phyloP scores from a whole-genome alignment of 2,797 vertebrate genomes.

The Hoplostethus mediterraneus region DNA sequence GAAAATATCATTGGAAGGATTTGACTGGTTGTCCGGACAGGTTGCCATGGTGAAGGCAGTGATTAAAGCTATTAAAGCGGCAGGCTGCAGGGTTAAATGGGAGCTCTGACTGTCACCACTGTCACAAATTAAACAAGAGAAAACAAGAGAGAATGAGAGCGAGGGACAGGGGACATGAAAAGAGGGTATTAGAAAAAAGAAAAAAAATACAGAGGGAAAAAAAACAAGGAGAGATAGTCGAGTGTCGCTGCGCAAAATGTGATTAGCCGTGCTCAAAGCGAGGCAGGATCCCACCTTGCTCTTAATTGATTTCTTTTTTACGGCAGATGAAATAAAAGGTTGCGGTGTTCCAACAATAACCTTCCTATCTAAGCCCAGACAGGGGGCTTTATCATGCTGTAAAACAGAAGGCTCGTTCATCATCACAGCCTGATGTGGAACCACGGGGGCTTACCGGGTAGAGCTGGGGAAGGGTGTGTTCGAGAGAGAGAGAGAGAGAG shows the following conservation, averaged over 20 bases:
- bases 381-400: constrained; percentile 70
- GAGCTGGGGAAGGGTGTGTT: constrained; percentile 39
- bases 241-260: constrained; percentile 68
- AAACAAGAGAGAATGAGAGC: constrained; percentile 15
- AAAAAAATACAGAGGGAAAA: constrained; percentile 31
- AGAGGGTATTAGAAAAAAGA: constrained; percentile 47
- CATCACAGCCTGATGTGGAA: constrained; percentile 63
- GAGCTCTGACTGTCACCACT: constrained; percentile 75
- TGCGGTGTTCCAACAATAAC: constrained; percentile 75
- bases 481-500: constrained; percentile 17
- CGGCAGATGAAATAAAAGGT: constrained; percentile 77
- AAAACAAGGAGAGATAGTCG: constrained; percentile 16
- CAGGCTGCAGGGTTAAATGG: constrained; percentile 74
- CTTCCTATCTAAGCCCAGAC: constrained; percentile 68
- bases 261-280: constrained; percentile 72
- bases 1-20: constrained; percentile 58
- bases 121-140: constrained; percentile 73
- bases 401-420: constrained; percentile 72
- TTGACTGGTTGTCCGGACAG: constrained; percentile 70
- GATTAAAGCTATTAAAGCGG: constrained; percentile 80
- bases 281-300: constrained; percentile 58
- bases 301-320: constrained; percentile 81
- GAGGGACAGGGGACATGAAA: constrained; percentile 41
- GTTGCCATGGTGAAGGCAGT: constrained; percentile 78
- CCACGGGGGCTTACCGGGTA: constrained; percentile 46